Conservation (phyloP, 1,140 invertebrate genomes). For the Varroa destructor region DNA sequence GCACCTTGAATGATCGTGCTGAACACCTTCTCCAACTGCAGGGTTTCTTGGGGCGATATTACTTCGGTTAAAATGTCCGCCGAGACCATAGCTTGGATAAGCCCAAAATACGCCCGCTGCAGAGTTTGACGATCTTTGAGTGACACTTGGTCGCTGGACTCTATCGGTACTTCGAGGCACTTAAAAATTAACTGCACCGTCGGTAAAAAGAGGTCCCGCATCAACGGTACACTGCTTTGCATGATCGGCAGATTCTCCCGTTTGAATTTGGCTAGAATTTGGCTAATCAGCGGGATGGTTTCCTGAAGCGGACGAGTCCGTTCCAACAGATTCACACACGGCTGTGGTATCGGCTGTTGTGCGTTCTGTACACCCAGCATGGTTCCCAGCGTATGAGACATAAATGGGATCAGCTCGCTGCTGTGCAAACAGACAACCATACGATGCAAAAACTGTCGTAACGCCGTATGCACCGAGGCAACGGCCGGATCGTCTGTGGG, state of each 20-base stretch:
- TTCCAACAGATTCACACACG: conserved; percentile 32
- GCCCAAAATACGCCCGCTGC: conserved; percentile 47
- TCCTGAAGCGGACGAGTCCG: conserved; percentile 43
- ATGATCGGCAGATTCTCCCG: conserved; percentile 29
- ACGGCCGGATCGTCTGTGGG: background rate
- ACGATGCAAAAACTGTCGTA: conserved; percentile 49
- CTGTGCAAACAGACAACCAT: conserved; percentile 50
- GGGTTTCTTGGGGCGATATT: conserved; percentile 42
- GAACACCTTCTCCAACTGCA: conserved; percentile 42
- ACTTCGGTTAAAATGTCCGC: conserved; percentile 45
- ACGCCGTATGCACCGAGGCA: conserved; percentile 39
- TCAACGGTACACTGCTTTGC: conserved; percentile 40
- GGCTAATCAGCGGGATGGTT: conserved; percentile 50
- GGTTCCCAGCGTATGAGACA: conserved; percentile 45
- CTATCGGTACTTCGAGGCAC: conserved; percentile 41
- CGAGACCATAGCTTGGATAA: conserved; percentile 45
- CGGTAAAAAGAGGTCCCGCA: conserved; percentile 46
- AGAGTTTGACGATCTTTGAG: conserved; percentile 43
- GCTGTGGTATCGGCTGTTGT: conserved; percentile 40
- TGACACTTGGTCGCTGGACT: conserved; percentile 45
- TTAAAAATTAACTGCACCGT: conserved; percentile 45
- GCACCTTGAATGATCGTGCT: conserved; percentile 46
- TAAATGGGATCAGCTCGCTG: conserved; percentile 46
- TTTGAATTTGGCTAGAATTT: conserved; percentile 50
- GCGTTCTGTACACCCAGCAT: conserved; percentile 20